phyloP scores from a whole-genome alignment of 2,888 invertebrate genomes.

The Drymonia ruficornis region DNA sequence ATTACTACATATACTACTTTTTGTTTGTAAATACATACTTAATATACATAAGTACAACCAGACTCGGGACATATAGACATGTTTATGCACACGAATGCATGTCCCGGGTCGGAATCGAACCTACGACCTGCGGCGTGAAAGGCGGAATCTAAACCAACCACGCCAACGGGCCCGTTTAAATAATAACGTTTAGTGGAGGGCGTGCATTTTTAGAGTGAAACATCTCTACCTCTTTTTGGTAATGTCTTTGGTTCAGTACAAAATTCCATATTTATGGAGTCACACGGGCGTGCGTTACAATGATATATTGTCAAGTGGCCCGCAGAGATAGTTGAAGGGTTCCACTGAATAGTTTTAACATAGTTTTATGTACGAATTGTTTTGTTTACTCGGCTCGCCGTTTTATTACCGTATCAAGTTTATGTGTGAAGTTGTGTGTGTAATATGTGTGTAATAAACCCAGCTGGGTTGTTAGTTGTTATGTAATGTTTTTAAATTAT shows the following conservation, averaged over 20 bases:
- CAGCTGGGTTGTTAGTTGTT: not conserved
- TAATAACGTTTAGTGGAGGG: no score
- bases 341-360: slow-evolving; percentile 9
- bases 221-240: no score
- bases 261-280: slow-evolving; percentile 36
- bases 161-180: no score
- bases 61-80: no score
- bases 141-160: no score
- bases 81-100: no score
- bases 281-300: slow-evolving; percentile 6
- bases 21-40: no score
- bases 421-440: slow-evolving; percentile 1
- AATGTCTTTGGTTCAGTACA: slow-evolving; percentile 28
- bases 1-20: no score
- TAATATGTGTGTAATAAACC: slow-evolving; percentile 1
- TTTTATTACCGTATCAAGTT: slow-evolving; percentile 4
- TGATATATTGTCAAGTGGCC: slow-evolving; percentile 33
- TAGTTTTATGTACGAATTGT: slow-evolving; percentile 12
- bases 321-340: slow-evolving; percentile 29
- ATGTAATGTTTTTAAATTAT: not conserved
- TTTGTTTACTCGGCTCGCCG: slow-evolving; percentile 3
- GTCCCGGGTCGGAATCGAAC: no score
- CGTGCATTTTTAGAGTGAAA: no score
- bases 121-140: no score
- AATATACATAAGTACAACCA: no score